Conservation (phyloP, 1,140 invertebrate genomes). For the Copidosoma floridanum region DNA sequence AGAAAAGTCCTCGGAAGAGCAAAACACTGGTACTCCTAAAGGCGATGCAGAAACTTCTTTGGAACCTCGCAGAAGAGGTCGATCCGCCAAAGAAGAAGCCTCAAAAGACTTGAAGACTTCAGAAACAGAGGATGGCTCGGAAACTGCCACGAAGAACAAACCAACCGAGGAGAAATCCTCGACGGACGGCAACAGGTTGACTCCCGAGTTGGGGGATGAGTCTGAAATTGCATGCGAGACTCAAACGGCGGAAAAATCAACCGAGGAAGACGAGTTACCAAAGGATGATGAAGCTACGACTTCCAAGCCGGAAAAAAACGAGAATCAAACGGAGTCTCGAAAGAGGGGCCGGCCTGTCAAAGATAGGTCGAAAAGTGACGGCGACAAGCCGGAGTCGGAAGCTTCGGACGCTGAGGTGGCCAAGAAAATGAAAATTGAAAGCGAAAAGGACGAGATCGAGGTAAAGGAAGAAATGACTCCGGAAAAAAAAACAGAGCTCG, state of each 20-base stretch:
- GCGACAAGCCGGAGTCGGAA: too few species aligned
- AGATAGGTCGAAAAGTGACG: slow-evolving; percentile 28
- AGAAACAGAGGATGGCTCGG: neutral
- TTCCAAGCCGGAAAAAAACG: too few species aligned
- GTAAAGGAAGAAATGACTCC: neutral
- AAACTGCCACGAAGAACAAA: slow-evolving; percentile 1
- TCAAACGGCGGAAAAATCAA: too few species aligned
- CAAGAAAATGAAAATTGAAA: slow-evolving; percentile 1
- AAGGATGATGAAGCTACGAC: too few species aligned
- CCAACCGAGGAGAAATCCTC: neutral
- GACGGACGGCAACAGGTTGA: neutral
- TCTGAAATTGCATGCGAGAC: too few species aligned
- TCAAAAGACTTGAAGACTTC: neutral
- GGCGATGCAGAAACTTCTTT: neutral
- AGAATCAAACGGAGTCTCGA: neutral
- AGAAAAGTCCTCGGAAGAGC: neutral
- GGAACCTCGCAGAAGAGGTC: neutral
- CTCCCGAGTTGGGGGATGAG: too few species aligned
- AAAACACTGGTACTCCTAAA: neutral
- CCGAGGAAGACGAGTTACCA: too few species aligned
- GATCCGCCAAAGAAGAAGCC: neutral
- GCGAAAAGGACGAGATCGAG: neutral
- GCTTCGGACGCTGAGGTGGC: slow-evolving; percentile 8
- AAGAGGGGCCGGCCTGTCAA: slow-evolving; percentile 9
- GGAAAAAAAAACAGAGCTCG: neutral